These are phyloP conservation scores for Syngnathus floridae DNA, from an alignment of 2,113 vertebrate species.

Conservation along the genomic window DNA sequence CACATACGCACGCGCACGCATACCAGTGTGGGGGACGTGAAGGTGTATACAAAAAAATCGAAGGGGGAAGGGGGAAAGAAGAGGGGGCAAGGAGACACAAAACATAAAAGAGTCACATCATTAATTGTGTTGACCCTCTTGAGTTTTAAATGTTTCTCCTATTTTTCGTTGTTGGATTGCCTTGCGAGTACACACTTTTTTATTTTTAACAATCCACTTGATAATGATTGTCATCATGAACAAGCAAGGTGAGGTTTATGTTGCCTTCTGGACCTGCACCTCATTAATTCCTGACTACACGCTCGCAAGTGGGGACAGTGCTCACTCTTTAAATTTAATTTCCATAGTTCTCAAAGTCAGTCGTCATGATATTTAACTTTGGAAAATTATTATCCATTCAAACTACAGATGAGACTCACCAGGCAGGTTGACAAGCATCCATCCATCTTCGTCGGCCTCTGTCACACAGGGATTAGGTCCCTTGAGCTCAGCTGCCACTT, in stretches of 20 bases:
- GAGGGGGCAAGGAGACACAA: conserved; percentile 72
- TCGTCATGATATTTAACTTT: neutral
- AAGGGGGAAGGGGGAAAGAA: conserved; percentile 54
- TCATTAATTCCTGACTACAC: conserved; percentile 31
- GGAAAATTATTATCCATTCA: neutral
- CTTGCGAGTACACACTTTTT: conserved; percentile 25
- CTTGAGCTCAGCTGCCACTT: conserved; percentile 69
- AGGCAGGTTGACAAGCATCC: conserved; percentile 91
- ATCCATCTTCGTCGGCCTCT: conserved; percentile 90
- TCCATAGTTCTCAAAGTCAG: conserved; percentile 1
- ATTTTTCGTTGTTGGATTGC: conserved; percentile 27
- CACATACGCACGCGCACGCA: conserved; percentile 66
- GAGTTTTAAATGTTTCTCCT: conserved; percentile 43
- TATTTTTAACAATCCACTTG: conserved; percentile 19
- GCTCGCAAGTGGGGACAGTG: neutral
- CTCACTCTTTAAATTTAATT: neutral
- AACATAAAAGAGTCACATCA: conserved; percentile 78
- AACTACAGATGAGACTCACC: conserved; percentile 73
- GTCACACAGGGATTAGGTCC: conserved; percentile 82
- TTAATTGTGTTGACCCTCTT: conserved; percentile 77
- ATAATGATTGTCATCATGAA: conserved; percentile 50
- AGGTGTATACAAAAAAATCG: conserved; percentile 58
- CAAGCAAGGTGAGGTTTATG: conserved; percentile 35
- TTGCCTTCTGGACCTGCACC: conserved; percentile 20
- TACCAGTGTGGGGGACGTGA: conserved; percentile 59